Conservation (phyloP, 1,140 invertebrate species). For the Ceratosolen fusciceps region DNA sequence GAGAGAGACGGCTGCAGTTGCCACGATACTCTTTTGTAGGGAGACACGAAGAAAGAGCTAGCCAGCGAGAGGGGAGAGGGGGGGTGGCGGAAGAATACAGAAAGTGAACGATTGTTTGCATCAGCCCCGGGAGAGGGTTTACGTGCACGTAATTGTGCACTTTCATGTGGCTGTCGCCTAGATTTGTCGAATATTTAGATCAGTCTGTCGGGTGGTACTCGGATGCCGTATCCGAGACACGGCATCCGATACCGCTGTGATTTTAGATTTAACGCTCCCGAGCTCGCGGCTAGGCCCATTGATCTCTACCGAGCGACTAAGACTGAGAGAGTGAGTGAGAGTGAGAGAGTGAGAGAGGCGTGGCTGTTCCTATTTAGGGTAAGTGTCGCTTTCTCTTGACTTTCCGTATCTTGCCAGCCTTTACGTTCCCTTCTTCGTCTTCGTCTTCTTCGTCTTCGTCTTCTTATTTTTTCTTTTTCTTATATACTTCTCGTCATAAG, state of each 20-base stretch:
- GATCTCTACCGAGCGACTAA: not conserved
- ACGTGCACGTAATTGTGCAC: too few relatives aligned
- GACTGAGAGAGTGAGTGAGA: too few relatives aligned
- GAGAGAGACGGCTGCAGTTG: not conserved
- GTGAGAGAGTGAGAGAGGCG: not conserved
- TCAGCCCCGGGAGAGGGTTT: not conserved
- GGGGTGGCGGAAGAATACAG: not conserved
- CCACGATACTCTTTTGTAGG: not conserved
- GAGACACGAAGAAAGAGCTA: not conserved
- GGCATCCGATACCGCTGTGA: not conserved
- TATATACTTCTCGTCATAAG: too few relatives aligned
- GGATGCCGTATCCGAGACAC: not conserved
- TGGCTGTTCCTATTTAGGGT: conserved; percentile 12
- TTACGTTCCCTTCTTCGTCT: conserved; percentile 5
- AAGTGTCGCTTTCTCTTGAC: conserved; percentile 26
- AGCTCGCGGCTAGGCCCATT: conserved; percentile 23
- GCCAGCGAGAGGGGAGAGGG: not conserved
- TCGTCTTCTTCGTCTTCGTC: too few relatives aligned
- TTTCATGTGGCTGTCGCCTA: not conserved
- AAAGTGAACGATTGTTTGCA: not conserved
- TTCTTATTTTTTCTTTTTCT: too few relatives aligned
- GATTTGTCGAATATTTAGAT: not conserved
- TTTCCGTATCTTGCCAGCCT: conserved; percentile 9
- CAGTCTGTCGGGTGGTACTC: not conserved
- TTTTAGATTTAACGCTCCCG: not conserved